A percentile compares a stretch with the other conserved stretches of the same genome.
Conservation (phyloP, 2,888 invertebrate genomes). For the Entomobrya multifasciata region DNA sequence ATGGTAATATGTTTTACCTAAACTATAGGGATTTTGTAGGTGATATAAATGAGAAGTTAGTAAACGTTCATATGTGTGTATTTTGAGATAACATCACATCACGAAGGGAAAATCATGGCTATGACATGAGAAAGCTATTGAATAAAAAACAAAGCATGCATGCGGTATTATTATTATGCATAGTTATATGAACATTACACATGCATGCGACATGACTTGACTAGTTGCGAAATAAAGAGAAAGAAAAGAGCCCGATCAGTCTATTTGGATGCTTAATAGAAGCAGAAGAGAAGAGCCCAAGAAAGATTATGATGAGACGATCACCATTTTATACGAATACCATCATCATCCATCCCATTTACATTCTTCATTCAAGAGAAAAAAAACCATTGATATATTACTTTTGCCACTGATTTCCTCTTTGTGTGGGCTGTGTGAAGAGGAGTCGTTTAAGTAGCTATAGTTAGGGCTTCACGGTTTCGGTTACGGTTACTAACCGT, state of each 20-base stretch:
- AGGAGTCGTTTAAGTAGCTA: not conserved
- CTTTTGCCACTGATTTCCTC: conserved; percentile 44
- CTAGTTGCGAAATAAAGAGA: not conserved
- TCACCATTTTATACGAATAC: too few species aligned
- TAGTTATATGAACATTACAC: conserved; percentile 22
- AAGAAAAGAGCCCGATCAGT: not conserved
- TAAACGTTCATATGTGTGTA: not conserved
- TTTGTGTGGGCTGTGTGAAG: not conserved
- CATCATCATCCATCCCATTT: conserved; percentile 45
- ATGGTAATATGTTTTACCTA: too few species aligned
- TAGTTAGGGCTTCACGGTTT: too few species aligned
- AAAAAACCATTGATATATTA: conserved; percentile 54
- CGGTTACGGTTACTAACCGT: too few species aligned
- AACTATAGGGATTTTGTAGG: not conserved
- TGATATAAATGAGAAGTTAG: not conserved
- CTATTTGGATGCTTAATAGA: conserved; percentile 10
- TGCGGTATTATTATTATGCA: not conserved
- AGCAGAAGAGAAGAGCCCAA: not conserved
- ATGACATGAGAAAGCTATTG: not conserved
- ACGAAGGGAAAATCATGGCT: not conserved
- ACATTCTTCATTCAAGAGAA: conserved; percentile 44
- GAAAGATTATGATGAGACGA: conserved; percentile 11
- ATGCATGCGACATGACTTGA: conserved; percentile 5
- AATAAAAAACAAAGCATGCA: not conserved
- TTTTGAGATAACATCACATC: conserved; percentile 10